phyloP scores from a whole-genome alignment of 2,797 vertebrate species.

The Cyclura pinguis region DNA sequence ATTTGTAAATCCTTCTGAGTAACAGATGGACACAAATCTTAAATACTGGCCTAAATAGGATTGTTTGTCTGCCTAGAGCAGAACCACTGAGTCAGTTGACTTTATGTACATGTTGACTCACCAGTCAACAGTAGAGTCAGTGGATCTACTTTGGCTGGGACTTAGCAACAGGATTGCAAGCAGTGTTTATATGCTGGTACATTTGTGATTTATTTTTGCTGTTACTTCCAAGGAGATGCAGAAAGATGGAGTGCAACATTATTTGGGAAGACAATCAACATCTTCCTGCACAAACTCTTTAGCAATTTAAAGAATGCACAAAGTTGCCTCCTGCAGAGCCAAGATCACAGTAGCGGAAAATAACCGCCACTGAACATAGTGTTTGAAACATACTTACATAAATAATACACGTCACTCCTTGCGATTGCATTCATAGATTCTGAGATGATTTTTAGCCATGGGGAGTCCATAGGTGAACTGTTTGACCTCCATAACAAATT shows the following conservation, averaged over 20 bases:
- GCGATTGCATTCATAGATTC: not conserved
- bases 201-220: not conserved
- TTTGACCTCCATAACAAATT: not conserved
- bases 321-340: not conserved
- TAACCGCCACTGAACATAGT: not conserved
- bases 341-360: not conserved
- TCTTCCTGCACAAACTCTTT: not conserved
- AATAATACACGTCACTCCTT: slow-evolving; percentile 13
- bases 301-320: not conserved
- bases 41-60: not conserved
- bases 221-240: not conserved
- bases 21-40: not conserved
- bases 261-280: not conserved
- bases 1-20: too few relatives aligned
- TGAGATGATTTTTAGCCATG: not conserved
- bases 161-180: not conserved
- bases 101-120: not conserved
- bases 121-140: not conserved
- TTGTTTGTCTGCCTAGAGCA: not conserved
- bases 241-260: not conserved
- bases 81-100: not conserved
- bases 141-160: not conserved
- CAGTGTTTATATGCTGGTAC: too few relatives aligned
- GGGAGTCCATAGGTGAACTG: not conserved
- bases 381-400: not conserved